Conservation (phyloP, 2,113 vertebrate genomes). For the Xiphorhynchus elegans region DNA sequence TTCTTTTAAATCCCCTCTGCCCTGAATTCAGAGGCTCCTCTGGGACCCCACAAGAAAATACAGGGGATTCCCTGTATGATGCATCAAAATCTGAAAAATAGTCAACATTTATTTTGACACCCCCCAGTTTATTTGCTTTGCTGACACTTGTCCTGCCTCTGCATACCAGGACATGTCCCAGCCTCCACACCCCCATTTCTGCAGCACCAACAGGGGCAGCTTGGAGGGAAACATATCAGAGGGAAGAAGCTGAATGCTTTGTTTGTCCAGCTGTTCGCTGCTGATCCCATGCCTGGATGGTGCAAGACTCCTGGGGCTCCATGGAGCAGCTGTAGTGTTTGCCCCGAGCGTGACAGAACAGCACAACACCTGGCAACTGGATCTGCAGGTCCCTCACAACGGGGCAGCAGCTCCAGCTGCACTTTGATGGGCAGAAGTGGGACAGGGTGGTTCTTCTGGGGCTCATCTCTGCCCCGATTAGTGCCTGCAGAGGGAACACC, state of each 20-base stretch:
- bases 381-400: neutral
- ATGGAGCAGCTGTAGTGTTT: fast-evolving
- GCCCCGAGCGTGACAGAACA: fast-evolving
- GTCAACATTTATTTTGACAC: neutral
- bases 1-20: neutral
- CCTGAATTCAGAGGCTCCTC: neutral
- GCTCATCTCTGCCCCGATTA: neutral
- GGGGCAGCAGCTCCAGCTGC: neutral
- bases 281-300: neutral
- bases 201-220: fast-evolving
- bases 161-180: fast-evolving
- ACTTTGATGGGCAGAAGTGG: neutral
- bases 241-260: fast-evolving
- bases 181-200: neutral
- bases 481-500: neutral
- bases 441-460: neutral
- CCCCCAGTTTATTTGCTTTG: neutral
- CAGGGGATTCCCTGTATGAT: neutral
- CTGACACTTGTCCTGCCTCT: neutral
- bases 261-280: fast-evolving
- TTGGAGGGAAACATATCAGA: neutral
- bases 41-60: neutral
- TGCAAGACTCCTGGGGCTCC: neutral
- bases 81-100: neutral
- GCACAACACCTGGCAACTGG: neutral